A percentile compares a stretch with the other conserved stretches of the same genome.
phyloP scores from a whole-genome alignment of 2,113 vertebrate genomes.

The Barnardius zonarius region DNA sequence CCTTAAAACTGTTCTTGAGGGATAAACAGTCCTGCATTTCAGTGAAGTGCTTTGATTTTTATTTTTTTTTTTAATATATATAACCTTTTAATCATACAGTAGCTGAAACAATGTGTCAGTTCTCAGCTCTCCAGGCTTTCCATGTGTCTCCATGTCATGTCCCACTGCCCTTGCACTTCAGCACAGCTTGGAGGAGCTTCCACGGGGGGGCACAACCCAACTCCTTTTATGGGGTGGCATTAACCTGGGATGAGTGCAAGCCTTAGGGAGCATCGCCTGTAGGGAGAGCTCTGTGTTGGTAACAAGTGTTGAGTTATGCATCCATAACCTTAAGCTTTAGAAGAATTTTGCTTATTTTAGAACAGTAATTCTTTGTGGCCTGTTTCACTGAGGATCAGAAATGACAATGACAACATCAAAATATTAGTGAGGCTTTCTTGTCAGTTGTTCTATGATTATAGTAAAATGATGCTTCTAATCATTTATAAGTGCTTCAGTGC shows the following conservation, averaged over 20 bases:
- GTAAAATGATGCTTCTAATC: background rate
- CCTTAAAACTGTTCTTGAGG: background rate
- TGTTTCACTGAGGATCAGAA: background rate
- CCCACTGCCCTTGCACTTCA: background rate
- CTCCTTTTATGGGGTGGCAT: background rate
- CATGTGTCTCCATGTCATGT: accelerated
- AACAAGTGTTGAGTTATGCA: background rate
- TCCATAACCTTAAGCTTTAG: background rate
- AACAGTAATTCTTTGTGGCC: accelerated
- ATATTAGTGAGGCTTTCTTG: background rate
- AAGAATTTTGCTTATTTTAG: background rate
- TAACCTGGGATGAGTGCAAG: background rate
- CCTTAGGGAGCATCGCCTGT: background rate
- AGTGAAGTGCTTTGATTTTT: background rate
- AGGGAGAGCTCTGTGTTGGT: background rate
- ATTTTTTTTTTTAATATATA: background rate
- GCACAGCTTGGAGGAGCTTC: background rate
- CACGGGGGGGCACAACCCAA: accelerated
- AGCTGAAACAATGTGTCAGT: background rate
- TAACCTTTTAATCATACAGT: background rate
- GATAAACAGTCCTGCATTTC: background rate
- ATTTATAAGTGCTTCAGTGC: background rate
- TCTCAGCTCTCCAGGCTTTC: background rate
- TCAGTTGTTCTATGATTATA: background rate
- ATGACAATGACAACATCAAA: background rate